Evolutionary conservation across 2,888 invertebrate species (phyloP), one percentile per base, ranked within the genome.

Genomic region (Alloplasta piceator): DNA sequence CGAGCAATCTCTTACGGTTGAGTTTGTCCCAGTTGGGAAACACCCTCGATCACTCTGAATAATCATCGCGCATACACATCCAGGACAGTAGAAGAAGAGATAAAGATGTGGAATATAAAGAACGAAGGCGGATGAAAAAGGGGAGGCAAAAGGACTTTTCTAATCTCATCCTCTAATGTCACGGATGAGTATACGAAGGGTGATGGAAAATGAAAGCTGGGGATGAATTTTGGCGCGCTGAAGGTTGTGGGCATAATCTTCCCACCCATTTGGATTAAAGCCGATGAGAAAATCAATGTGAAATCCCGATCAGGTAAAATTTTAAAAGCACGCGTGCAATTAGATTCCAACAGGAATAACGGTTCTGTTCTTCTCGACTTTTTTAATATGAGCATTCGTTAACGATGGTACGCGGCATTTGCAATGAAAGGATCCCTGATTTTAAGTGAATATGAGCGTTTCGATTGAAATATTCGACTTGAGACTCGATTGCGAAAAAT

Each of bases 21-120:
- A 89, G 82, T 88, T 88, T 87, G 87, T 86, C 84, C 83, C 80
- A 82, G 84, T 82, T 83, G 84, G 82, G 83, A 76, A 84, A 85
- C 84, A 77, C 84, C 86, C 87, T 85, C 88, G 87, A 90, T 90
- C 90, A 90, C 90, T 90, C 89, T 85, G 86, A 90, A 90, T 90
- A 90, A 90, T 90, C 89, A 90, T 89, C 85, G 86, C 84, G 82
- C 85, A 82, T 60, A 74, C 84, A 85, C 82, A 78, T 56, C 82
- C 79, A 76, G 68, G 72, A 78, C 73, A 78, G 76, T 60, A 73
- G 61, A 52, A 77, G 55, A 82, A 55, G 48, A 43, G 63, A 71
- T 41, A 66, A 48, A 48, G 60, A 66, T 63, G 55, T 41, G 61
- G 56, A 43, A 10, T 36, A 67, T 36, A 71, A 71, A 48, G 64